phyloP scores from a whole-genome alignment of 2,797 vertebrate species.

The Glyptemys insculpta region DNA sequence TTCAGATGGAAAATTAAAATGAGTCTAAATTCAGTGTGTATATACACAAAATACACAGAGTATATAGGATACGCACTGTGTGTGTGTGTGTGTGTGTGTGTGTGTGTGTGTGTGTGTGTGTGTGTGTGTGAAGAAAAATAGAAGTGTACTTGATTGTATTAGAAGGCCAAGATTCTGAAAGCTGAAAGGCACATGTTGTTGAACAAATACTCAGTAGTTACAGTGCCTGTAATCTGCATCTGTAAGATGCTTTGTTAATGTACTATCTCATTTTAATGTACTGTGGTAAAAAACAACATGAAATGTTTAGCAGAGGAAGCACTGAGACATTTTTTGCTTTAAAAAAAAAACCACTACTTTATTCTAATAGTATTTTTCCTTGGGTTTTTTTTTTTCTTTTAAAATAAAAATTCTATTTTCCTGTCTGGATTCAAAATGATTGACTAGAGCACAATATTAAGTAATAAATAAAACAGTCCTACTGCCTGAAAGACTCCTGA shows the following conservation, averaged over 20 bases:
- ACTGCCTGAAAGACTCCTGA: slow-evolving; percentile 82
- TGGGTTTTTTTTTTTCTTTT: slow-evolving; percentile 74
- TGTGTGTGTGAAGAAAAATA: slow-evolving; percentile 5
- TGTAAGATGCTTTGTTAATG: slow-evolving; percentile 21
- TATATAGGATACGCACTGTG: not conserved
- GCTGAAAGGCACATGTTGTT: slow-evolving; percentile 29
- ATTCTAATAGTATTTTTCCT: slow-evolving; percentile 75
- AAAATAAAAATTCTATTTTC: slow-evolving; percentile 82
- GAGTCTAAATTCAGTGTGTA: slow-evolving; percentile 9
- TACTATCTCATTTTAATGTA: slow-evolving; percentile 53
- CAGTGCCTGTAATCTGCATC: slow-evolving; percentile 63
- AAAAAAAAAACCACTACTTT: slow-evolving; percentile 77
- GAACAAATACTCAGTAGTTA: slow-evolving; percentile 12
- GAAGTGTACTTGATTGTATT: slow-evolving; percentile 43
- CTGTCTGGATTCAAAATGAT: slow-evolving; percentile 84
- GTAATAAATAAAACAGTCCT: slow-evolving; percentile 84
- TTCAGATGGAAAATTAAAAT: slow-evolving; percentile 16
- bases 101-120: too few species aligned
- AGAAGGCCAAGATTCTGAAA: slow-evolving; percentile 61
- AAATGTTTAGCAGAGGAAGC: slow-evolving; percentile 11
- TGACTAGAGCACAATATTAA: slow-evolving; percentile 84
- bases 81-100: too few species aligned
- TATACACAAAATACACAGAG: not conserved
- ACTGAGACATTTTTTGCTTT: slow-evolving; percentile 61
- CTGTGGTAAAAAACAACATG: slow-evolving; percentile 52